Conservation (phyloP, 2,113 vertebrate species). For the Dendrocopos noguchii region DNA sequence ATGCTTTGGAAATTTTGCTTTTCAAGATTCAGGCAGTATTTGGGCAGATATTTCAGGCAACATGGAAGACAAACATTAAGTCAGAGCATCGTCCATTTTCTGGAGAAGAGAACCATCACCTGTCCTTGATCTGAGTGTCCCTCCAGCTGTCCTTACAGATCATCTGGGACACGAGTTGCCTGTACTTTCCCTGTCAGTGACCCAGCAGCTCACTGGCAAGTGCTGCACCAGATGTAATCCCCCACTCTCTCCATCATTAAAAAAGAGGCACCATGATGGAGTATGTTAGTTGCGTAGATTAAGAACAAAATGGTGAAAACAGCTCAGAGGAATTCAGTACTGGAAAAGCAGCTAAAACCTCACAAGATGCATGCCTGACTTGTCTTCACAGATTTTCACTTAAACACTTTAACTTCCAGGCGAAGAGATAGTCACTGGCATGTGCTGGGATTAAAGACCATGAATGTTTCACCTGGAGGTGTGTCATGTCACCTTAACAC, state of each 20-base stretch:
- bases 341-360: background rate
- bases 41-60: background rate
- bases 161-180: rapidly evolving
- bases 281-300: background rate
- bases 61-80: background rate
- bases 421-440: rapidly evolving
- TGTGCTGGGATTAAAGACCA: background rate
- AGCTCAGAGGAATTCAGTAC: background rate
- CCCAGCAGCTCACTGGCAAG: background rate
- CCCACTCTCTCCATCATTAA: rapidly evolving
- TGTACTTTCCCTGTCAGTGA: background rate
- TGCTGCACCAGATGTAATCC: background rate
- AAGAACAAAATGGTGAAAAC: background rate
- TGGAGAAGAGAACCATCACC: background rate
- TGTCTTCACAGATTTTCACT: background rate
- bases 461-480: background rate
- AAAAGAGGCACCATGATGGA: background rate
- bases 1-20: background rate
- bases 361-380: rapidly evolving
- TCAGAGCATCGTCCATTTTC: no score
- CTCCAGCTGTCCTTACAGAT: background rate
- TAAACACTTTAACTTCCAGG: background rate
- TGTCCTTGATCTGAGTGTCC: background rate
- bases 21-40: background rate
- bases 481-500: background rate